Evolutionary conservation across 2,888 invertebrate genomes (phyloP).

Genomic region (Belgica antarctica): DNA sequence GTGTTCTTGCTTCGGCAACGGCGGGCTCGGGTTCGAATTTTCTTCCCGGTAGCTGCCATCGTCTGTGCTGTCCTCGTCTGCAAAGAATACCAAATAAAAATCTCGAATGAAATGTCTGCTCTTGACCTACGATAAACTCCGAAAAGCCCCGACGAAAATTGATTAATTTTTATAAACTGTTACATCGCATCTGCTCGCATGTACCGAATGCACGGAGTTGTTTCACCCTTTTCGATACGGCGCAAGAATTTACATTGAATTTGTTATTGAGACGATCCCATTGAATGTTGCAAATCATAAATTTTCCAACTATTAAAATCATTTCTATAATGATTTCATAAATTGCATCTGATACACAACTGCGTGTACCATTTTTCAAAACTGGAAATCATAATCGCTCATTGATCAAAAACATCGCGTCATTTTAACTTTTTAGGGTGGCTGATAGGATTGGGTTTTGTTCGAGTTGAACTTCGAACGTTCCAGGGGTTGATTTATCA

Average conservation of each 20-base stretch:
- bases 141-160: slow-evolving; percentile 39
- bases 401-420: slow-evolving; percentile 30
- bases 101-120: slow-evolving; percentile 3
- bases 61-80: slow-evolving; percentile 40
- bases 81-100: slow-evolving; percentile 20
- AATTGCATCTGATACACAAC: slow-evolving; percentile 41
- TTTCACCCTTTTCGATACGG: slow-evolving; percentile 33
- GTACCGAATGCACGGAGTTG: neutral
- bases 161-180: slow-evolving; percentile 44
- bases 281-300: slow-evolving; percentile 20
- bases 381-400: slow-evolving; percentile 15
- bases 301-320: slow-evolving; percentile 35
- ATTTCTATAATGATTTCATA: slow-evolving; percentile 33
- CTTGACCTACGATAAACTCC: slow-evolving; percentile 38
- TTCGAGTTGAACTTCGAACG: too few species aligned
- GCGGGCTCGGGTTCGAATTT: slow-evolving; percentile 43
- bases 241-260: slow-evolving; percentile 31
- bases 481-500: neutral
- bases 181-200: slow-evolving; percentile 38
- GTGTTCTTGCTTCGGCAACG: slow-evolving; percentile 34
- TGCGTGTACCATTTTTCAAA: slow-evolving; percentile 16
- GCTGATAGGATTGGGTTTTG: slow-evolving; percentile 37
- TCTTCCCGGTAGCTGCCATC: slow-evolving; percentile 42
- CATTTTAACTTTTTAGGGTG: slow-evolving; percentile 36
- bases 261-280: neutral